Conservation (phyloP, 2,113 vertebrate species). For the Orcinus orca region DNA sequence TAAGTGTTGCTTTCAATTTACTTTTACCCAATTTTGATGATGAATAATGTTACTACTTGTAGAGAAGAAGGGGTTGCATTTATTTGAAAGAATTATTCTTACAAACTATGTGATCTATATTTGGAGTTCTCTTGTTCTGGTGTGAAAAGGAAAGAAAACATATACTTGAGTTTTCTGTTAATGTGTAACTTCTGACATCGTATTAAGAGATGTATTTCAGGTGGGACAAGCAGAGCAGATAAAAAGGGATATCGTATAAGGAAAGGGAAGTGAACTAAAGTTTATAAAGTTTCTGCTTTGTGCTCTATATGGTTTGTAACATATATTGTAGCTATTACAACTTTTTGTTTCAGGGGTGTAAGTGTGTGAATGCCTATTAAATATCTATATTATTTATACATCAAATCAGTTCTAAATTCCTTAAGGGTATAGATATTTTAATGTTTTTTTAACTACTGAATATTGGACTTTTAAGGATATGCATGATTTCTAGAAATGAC, state of each 20-base stretch:
- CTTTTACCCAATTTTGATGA: background rate
- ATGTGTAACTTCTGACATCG: background rate
- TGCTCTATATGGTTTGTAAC: rapidly evolving
- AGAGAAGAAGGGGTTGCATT: background rate
- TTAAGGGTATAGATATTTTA: background rate
- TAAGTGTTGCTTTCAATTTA: background rate
- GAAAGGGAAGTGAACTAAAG: too few relatives aligned
- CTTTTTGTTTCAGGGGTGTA: background rate
- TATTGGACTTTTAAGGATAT: background rate
- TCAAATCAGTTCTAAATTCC: background rate
- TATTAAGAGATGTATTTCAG: background rate
- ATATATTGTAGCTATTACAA: background rate
- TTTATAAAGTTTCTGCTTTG: background rate
- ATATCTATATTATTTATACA: background rate
- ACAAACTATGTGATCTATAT: background rate
- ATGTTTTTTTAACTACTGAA: background rate
- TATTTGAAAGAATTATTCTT: background rate
- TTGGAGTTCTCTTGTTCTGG: background rate
- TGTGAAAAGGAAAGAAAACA: background rate
- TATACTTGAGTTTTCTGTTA: background rate
- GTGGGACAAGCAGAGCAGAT: background rate
- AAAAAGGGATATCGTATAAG: background rate
- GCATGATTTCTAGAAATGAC: background rate
- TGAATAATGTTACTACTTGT: background rate
- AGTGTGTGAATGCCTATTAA: background rate